Evolutionary conservation across 1,140 invertebrate species (phyloP), one percentile per base, ranked within the genome.

Genomic region (Rhagoletis zephyria): DNA sequence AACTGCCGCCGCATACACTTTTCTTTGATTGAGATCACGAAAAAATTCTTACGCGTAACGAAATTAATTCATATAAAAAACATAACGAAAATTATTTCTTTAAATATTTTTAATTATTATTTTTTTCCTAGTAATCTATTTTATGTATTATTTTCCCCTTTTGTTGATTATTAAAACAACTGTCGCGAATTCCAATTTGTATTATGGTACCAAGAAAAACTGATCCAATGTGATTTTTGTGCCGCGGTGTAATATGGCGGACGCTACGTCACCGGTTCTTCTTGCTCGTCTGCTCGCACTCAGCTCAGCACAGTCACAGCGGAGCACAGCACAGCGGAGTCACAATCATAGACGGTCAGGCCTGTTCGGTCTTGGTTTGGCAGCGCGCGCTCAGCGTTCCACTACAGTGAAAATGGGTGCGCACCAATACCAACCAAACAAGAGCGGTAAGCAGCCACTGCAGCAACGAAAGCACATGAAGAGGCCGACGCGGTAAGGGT

Each of bases 181-280:
- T 85, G 60, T 61, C 30, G 60, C 85, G 56, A 85, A 85, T 63
- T 61, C 5, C 56, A 81, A 51, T 81, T n/a, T 63, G 6, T 12
- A 85, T 56, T 63, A 63, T 5, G 42, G 40, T n/a, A 67, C 7
- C n/a, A 51, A 65, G 30, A 60, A 87, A 70, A 87, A 87, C 65
- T 74, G 65, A 87, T 87, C 86, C 64, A 87, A 87, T 74, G 61
- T 63, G 59, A 81, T 87, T 87, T 86, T 85, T 81, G 90, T 90
- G 90, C 91, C 89, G 90, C 91, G 91, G 90, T 92, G 91, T 92
- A 92, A 92, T 91, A 92, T 92, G 91, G 91, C 91, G 90, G 90
- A 90, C 91, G 89, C 90, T 92, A 92, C 91, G 91, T 92, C 91
- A 92, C 91, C 91, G 91, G 90, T 89, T 90, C 89, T 90, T 89